Conservation (phyloP, 2,113 vertebrate genomes). For the Oryzias curvinotus region DNA sequence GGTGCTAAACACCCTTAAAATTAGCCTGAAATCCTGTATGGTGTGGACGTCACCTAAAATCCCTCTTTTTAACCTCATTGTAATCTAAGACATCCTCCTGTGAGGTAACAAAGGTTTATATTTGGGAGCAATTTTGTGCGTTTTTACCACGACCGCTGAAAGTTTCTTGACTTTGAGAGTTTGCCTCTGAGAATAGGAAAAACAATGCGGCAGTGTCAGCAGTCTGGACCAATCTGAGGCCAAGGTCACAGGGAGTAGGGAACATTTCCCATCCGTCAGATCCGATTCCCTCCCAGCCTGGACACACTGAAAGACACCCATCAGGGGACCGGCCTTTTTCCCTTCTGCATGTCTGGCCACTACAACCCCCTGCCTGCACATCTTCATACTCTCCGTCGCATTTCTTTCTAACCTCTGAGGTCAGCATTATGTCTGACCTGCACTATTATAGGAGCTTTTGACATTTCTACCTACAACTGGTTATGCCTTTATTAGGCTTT, state of each 20-base stretch:
- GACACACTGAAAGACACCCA: constrained; percentile 59
- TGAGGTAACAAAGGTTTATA: no score
- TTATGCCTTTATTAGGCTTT: constrained; percentile 37
- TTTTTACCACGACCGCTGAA: no score
- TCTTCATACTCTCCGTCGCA: constrained; percentile 15
- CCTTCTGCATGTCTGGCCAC: constrained; percentile 43
- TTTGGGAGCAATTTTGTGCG: no score
- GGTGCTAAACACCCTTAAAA: no score
- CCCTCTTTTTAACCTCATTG: no score
- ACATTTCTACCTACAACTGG: constrained; percentile 52
- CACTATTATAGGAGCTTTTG: constrained; percentile 48
- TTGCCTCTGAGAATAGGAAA: no score
- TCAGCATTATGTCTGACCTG: constrained; percentile 57
- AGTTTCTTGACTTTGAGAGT: no score
- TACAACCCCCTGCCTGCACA: constrained; percentile 22
- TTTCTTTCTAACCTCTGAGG: constrained; percentile 46
- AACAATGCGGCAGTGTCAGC: constrained; percentile 35
- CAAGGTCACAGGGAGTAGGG: constrained; percentile 27
- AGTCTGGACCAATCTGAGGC: constrained; percentile 23
- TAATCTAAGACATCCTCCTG: no score
- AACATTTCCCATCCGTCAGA: constrained; percentile 63
- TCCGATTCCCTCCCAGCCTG: constrained; percentile 50
- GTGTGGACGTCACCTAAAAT: no score
- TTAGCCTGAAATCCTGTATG: no score
- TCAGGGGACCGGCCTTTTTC: constrained; percentile 59